Base-by-base conservation (phyloP, 2,113 vertebrate species). In the Hydrolagus affinis region DNA sequence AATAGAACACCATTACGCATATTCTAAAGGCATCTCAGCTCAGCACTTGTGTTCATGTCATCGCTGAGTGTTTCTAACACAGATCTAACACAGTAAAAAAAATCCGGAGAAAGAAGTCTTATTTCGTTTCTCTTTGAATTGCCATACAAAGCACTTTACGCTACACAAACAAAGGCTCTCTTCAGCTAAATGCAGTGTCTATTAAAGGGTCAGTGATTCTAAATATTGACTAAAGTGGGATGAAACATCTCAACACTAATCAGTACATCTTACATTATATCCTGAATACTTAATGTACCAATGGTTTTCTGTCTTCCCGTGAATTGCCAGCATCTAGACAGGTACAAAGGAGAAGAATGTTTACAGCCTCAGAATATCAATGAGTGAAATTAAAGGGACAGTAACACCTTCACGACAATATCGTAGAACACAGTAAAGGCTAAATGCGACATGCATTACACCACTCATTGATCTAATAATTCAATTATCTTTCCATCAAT, bases 1-100 rank as follows among this genome's bases (percentile, higher is more conserved):
- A 83, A 83, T 83, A 68, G 62, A 83, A 83, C 66, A 25, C 30
- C 78, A 32, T 83, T 83, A 83, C 60, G 64, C 77, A 66, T 59
- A 15, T 21, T 30, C 57, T 25, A 23, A 44, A 28, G 76, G 11
- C 62, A 32, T 32, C 78, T 64, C 59, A 32, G 25, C 78, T 83
- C 78, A 83, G 78, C 78, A 68, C 7, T 83, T 83, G 78, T 30
- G 15, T 28, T 62, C 62, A 32, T 17, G 15, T 83, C 66, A 83
- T 66, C 25, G 25, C 21, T 83, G 78, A 83, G 2, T 66, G 62
- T 83, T 83, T 83, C 66, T 66, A 30, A 17, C 78, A 32, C 62
- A 21, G 60, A 60, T 83, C 60, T 83, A 60, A 68, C 66, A 30
- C 78, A 25, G 30, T 83, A 62, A 66, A 83, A 83, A n/a, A 28